phyloP scores from a whole-genome alignment of 2,888 invertebrate genomes.

The Drosophila anomalipes region DNA sequence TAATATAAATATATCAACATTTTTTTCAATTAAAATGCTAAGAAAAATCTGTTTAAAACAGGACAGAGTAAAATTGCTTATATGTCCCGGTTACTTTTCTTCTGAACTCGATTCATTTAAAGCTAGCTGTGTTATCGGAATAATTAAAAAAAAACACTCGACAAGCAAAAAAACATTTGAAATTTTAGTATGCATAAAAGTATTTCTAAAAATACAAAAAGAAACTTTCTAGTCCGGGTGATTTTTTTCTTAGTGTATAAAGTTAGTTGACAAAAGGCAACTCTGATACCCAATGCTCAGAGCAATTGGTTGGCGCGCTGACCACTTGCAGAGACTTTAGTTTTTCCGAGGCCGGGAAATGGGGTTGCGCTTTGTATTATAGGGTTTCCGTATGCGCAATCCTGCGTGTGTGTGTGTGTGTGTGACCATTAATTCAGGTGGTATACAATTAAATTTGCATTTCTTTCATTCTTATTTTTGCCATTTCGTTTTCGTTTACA shows the following conservation, averaged over 20 bases:
- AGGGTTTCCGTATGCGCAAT: constrained; percentile 17
- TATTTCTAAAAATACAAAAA: background rate
- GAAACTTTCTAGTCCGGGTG: background rate
- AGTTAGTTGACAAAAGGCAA: constrained; percentile 7
- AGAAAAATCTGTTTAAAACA: background rate
- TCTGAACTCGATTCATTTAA: background rate
- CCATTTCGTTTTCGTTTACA: constrained; percentile 15
- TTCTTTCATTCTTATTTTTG: constrained; percentile 56
- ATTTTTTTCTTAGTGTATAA: background rate
- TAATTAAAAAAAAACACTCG: background rate
- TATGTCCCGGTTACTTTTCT: background rate
- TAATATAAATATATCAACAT: background rate
- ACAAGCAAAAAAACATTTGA: background rate
- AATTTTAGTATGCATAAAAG: background rate
- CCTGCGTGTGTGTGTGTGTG: constrained; percentile 9
- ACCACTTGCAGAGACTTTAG: constrained; percentile 57
- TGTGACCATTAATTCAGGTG: constrained; percentile 76
- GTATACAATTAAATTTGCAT: constrained; percentile 84
- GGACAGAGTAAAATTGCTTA: background rate
- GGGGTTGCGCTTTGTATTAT: constrained; percentile 23
- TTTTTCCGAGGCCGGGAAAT: constrained; percentile 23
- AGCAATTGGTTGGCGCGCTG: constrained; percentile 17
- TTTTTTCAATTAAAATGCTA: background rate
- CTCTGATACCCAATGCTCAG: background rate
- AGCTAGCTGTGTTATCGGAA: background rate